Percentiles rank a stretch among this genome's conserved stretches.
Evolutionary conservation across 2,888 invertebrate genomes (phyloP).

Genomic region (Tetragonisca angustula): DNA sequence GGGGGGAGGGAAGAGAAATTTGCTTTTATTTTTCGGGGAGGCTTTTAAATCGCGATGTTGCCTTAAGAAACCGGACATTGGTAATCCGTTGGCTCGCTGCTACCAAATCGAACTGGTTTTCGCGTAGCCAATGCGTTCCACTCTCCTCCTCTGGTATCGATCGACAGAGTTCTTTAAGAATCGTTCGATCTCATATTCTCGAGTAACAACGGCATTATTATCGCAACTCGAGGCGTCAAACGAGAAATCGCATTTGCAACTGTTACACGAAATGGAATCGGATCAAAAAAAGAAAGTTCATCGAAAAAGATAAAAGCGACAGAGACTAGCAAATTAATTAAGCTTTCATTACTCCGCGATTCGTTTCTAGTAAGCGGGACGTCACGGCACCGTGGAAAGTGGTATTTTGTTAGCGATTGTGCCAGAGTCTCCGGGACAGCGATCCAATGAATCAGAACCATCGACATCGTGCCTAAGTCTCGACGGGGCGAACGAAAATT

Average conservation of each 20-base stretch:
- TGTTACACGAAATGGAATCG: too few relatives aligned
- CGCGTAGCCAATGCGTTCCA: not conserved
- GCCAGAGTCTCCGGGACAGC: not conserved
- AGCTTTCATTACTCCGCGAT: not conserved
- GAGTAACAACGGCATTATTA: slow-evolving; percentile 49
- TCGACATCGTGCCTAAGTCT: not conserved
- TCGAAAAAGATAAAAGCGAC: too few relatives aligned
- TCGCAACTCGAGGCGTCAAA: slow-evolving; percentile 12
- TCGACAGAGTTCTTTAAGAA: slow-evolving; percentile 31
- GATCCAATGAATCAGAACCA: not conserved
- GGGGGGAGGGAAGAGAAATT: slow-evolving; percentile 16
- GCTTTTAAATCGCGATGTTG: slow-evolving; percentile 60
- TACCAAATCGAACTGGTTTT: slow-evolving; percentile 67
- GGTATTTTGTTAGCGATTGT: not conserved
- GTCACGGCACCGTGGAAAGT: not conserved
- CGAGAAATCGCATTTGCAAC: too few relatives aligned
- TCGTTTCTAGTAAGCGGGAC: not conserved
- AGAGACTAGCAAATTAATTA: not conserved
- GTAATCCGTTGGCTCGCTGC: slow-evolving; percentile 61
- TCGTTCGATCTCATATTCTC: slow-evolving; percentile 51
- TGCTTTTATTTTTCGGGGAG: slow-evolving; percentile 59
- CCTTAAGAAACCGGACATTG: slow-evolving; percentile 65
- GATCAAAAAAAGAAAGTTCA: too few relatives aligned
- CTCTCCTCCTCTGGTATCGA: not conserved
- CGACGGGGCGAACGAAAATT: slow-evolving; percentile 55